Conservation (phyloP, 1,140 invertebrate genomes). For the Diploscapter pachys region DNA sequence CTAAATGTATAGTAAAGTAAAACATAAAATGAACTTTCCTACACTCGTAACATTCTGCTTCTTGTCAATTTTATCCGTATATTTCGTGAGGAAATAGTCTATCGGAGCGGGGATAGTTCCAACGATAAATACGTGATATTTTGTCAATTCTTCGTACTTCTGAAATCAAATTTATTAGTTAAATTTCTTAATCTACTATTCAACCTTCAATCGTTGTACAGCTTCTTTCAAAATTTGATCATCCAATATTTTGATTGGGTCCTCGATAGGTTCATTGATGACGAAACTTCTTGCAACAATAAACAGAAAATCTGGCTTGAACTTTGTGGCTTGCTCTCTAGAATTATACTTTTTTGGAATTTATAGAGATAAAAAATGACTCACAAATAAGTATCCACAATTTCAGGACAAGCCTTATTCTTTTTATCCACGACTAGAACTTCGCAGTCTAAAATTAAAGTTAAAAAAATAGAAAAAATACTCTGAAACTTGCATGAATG, state of each 20-base stretch:
- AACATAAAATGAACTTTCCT: not conserved
- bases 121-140: constrained; percentile 7
- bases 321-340: not conserved
- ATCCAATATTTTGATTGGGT: not conserved
- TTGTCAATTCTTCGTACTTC: constrained; percentile 14
- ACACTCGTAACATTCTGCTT: constrained; percentile 2
- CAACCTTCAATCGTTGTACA: not conserved
- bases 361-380: too few relatives aligned
- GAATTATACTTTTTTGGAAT: not conserved
- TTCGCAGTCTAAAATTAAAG: too few relatives aligned
- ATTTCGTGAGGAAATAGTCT: constrained; percentile 3
- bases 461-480: too few relatives aligned
- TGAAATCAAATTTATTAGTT: too few relatives aligned
- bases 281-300: not conserved
- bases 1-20: not conserved
- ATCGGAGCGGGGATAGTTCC: constrained; percentile 10
- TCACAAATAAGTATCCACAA: too few relatives aligned
- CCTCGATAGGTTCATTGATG: not conserved
- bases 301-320: too few relatives aligned
- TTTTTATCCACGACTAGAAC: constrained; percentile 3
- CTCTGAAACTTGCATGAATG: too few relatives aligned
- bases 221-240: constrained; percentile 17
- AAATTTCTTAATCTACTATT: not conserved
- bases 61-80: not conserved
- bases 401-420: too few relatives aligned